Conservation (phyloP, 1,140 invertebrate genomes). For the Calosoma granatense region DNA sequence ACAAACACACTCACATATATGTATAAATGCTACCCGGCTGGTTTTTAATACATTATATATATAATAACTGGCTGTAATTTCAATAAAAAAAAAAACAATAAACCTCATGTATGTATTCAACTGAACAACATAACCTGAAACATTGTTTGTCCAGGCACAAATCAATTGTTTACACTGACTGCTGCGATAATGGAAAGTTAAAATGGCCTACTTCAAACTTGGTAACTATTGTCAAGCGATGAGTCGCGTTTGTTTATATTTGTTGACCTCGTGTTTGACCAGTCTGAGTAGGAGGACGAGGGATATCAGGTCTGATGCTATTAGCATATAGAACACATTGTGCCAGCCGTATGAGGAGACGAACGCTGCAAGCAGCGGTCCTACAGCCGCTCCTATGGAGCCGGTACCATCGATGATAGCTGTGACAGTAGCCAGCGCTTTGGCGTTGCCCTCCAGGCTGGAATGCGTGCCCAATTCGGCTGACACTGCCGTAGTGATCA, state of each 20-base stretch:
- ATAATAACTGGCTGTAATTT: too few relatives aligned
- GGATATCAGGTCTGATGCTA: constrained; percentile 69
- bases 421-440: constrained; percentile 89
- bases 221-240: background rate
- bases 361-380: constrained; percentile 81
- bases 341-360: constrained; percentile 66
- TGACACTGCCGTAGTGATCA: constrained; percentile 93
- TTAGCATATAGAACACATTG: constrained; percentile 88
- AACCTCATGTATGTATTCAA: too few relatives aligned
- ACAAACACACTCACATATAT: too few relatives aligned
- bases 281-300: constrained; percentile 51
- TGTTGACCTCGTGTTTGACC: constrained; percentile 23
- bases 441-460: constrained; percentile 71
- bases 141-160: too few relatives aligned
- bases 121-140: too few relatives aligned
- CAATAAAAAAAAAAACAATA: too few relatives aligned
- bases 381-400: constrained; percentile 79
- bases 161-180: too few relatives aligned
- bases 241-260: constrained; percentile 12
- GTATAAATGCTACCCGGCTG: background rate
- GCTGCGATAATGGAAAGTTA: too few relatives aligned
- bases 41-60: too few relatives aligned
- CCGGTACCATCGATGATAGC: constrained; percentile 96
- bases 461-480: constrained; percentile 87
- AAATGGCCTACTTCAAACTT: too few relatives aligned